These are phyloP conservation scores for Mesocricetus auratus DNA, from an alignment of 2,113 vertebrate species.

Conservation along the genomic window DNA sequence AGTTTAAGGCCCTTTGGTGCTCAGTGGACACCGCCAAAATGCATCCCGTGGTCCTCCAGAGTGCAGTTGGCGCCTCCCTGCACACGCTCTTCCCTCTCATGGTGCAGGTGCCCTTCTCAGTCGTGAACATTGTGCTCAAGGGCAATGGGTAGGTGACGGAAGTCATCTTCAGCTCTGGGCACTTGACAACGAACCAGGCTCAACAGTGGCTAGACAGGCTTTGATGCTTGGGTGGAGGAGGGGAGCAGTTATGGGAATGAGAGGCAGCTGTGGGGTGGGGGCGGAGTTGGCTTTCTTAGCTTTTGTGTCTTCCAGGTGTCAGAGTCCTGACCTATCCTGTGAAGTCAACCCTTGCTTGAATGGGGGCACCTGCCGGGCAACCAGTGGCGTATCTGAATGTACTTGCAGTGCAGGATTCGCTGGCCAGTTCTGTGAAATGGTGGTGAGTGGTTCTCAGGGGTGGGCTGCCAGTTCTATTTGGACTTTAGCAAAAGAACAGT, in stretches of 20 bases:
- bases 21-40: not conserved
- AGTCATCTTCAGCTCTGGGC: not conserved
- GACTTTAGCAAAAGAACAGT: not conserved
- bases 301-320: slow-evolving; percentile 89
- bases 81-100: not conserved
- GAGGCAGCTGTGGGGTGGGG: not conserved
- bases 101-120: not conserved
- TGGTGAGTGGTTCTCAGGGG: slow-evolving; percentile 87
- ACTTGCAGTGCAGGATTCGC: slow-evolving; percentile 91
- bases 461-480: not conserved
- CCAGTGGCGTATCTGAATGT: slow-evolving; percentile 91
- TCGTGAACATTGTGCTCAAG: too few species aligned
- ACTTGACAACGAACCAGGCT: not conserved
- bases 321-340: slow-evolving; percentile 91
- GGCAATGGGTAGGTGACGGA: not conserved
- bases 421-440: slow-evolving; percentile 91
- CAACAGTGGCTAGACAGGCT: not conserved
- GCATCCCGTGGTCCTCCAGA: not conserved
- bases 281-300: not conserved
- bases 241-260: not conserved
- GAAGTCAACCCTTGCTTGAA: slow-evolving; percentile 94
- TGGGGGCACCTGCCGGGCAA: slow-evolving; percentile 92
- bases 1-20: not conserved
- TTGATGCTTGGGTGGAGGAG: not conserved
- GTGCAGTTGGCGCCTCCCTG: not conserved